Evolutionary conservation across 2,888 invertebrate species (phyloP).

Genomic region (Cosmia pyralina): DNA sequence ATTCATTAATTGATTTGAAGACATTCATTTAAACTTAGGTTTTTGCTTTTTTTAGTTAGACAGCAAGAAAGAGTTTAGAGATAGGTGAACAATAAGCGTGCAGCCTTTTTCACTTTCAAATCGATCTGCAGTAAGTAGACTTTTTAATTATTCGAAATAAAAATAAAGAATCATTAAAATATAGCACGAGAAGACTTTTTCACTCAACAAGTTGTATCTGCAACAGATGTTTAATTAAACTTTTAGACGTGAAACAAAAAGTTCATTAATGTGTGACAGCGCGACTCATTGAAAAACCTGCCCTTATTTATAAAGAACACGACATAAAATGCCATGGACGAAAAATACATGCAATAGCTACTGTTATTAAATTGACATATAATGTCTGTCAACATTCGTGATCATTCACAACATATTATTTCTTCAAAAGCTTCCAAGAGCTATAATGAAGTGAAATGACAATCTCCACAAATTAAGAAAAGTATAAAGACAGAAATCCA

Average conservation of each 20-base stretch:
- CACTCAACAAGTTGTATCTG: background rate
- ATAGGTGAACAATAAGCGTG: background rate
- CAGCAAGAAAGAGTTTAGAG: background rate
- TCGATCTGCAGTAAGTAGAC: no score
- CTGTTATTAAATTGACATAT: slow-evolving; percentile 23
- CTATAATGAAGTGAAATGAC: background rate
- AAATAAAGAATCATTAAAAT: background rate
- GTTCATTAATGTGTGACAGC: slow-evolving; percentile 5
- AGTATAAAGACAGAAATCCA: background rate
- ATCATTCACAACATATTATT: background rate
- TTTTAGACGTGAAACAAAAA: slow-evolving; percentile 17
- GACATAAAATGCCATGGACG: slow-evolving; percentile 39
- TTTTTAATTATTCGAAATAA: background rate
- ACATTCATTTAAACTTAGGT: background rate
- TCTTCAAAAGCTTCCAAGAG: background rate
- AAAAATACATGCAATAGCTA: slow-evolving; percentile 4
- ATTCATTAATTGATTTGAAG: background rate
- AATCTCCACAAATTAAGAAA: background rate
- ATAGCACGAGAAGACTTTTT: background rate
- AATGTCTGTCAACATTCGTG: background rate
- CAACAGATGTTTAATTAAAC: slow-evolving; percentile 21
- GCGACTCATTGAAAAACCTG: slow-evolving; percentile 30
- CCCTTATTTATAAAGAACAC: slow-evolving; percentile 36
- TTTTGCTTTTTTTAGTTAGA: background rate
- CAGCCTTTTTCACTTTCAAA: background rate